Evolutionary conservation across 92 coral and sea anemone species (phyloP).

Genomic region (Parazoanthus swiftii): DNA sequence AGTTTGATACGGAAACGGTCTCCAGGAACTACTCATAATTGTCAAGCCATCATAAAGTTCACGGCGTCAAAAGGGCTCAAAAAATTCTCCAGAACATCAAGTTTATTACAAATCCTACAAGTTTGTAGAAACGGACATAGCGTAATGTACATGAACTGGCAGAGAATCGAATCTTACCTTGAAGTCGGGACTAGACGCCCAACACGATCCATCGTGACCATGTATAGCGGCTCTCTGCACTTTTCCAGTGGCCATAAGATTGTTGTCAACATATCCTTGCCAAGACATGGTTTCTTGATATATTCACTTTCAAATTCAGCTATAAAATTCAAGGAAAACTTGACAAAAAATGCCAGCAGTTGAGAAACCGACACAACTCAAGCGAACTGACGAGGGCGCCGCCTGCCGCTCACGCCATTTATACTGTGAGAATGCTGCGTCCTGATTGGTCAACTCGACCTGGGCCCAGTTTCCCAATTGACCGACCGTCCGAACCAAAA

Average conservation of each 20-base stretch:
- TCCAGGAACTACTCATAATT: no score
- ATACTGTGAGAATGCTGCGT: constrained; percentile 11
- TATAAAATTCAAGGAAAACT: not conserved
- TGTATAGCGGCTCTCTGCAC: constrained; percentile 76
- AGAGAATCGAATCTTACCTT: constrained; percentile 46
- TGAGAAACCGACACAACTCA: constrained; percentile 38
- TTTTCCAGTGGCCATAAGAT: constrained; percentile 66
- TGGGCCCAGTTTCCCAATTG: no score
- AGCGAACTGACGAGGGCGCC: constrained; percentile 16
- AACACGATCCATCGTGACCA: constrained; percentile 74
- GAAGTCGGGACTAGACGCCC: constrained; percentile 78
- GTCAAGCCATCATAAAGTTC: no score
- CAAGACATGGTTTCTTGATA: constrained; percentile 64
- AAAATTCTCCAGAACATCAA: not conserved
- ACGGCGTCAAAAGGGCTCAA: not conserved
- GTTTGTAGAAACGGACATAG: not conserved
- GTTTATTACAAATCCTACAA: not conserved
- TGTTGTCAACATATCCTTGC: constrained; percentile 80
- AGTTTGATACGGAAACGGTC: not conserved
- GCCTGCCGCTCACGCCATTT: constrained; percentile 45
- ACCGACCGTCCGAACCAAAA: no score
- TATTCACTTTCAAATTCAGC: not conserved
- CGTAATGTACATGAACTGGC: not conserved
- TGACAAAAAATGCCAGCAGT: not conserved
- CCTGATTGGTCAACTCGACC: constrained; percentile 44